These are phyloP conservation scores for Callinectes sapidus DNA, from an alignment of 2,888 invertebrate genomes.

Conservation along the genomic window DNA sequence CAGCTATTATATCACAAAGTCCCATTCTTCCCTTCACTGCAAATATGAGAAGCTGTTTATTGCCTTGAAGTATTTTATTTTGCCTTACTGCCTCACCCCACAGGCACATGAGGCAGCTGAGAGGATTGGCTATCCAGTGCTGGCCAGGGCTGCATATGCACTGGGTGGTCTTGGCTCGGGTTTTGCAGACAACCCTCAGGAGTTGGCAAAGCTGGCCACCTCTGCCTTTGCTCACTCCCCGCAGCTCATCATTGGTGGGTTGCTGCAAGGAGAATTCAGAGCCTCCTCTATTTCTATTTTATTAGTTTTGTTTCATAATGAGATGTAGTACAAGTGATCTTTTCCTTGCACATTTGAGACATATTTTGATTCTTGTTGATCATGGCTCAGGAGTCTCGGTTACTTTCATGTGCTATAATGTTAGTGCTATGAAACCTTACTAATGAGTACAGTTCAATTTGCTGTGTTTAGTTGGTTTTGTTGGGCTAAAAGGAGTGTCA, in stretches of 20 bases:
- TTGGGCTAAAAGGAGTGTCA: too few species aligned
- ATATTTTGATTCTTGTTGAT: background rate
- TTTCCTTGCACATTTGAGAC: background rate
- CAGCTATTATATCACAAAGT: background rate
- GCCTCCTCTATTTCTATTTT: background rate
- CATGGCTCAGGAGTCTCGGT: background rate
- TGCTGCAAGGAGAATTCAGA: background rate
- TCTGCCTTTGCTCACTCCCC: slow-evolving; percentile 91
- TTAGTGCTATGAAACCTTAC: too few species aligned
- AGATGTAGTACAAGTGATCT: background rate
- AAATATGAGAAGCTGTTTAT: background rate
- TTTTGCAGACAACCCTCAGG: slow-evolving; percentile 92
- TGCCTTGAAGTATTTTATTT: background rate
- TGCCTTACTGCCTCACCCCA: background rate
- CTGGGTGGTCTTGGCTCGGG: slow-evolving; percentile 99
- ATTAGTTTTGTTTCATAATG: background rate
- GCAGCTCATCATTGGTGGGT: slow-evolving; percentile 79
- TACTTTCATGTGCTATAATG: too few species aligned
- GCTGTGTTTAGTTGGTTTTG: too few species aligned
- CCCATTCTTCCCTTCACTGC: background rate
- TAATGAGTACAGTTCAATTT: too few species aligned
- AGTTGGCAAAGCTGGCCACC: slow-evolving; percentile 86
- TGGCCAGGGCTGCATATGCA: slow-evolving; percentile 97
- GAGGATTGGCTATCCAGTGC: slow-evolving; percentile 94
- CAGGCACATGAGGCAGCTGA: slow-evolving; percentile 90